phyloP scores from a whole-genome alignment of 2,888 invertebrate genomes.

The Geotrupes spiniger region DNA sequence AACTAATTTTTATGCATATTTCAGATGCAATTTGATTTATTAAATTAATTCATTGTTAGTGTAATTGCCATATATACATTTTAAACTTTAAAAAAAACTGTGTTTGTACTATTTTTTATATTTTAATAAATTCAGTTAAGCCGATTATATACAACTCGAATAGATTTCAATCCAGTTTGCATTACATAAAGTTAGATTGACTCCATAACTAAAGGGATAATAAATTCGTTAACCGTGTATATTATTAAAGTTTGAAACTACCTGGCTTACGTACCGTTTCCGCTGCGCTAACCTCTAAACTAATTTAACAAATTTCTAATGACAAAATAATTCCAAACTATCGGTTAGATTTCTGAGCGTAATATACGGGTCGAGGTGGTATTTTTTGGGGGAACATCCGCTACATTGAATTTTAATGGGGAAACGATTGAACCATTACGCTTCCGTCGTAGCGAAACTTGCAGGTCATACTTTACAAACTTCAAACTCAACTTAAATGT shows the following conservation, averaged over 20 bases:
- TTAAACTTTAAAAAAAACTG: no score
- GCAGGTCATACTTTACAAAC: slow-evolving; percentile 21
- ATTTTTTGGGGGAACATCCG: background rate
- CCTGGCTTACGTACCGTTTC: background rate
- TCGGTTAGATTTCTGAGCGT: no score
- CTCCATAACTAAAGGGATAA: slow-evolving; percentile 32
- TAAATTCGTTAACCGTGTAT: slow-evolving; percentile 31
- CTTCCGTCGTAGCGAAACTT: slow-evolving; percentile 5
- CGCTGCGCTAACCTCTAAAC: background rate
- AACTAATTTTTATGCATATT: no score
- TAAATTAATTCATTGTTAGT: no score
- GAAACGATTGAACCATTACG: slow-evolving; percentile 15
- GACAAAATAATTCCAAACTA: background rate
- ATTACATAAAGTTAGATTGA: slow-evolving; percentile 29
- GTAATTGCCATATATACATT: no score
- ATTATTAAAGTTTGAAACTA: slow-evolving; percentile 25
- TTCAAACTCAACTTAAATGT: slow-evolving; percentile 23
- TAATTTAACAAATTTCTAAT: slow-evolving; percentile 2
- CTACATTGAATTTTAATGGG: slow-evolving; percentile 11
- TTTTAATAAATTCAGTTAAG: no score
- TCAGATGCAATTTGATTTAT: no score
- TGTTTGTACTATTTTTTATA: no score
- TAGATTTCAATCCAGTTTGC: slow-evolving; percentile 1
- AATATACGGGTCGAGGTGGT: no score
- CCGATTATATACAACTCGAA: no score